Evolutionary conservation across 1,140 invertebrate genomes (phyloP).

Genomic region (Sminthurinus signatus): DNA sequence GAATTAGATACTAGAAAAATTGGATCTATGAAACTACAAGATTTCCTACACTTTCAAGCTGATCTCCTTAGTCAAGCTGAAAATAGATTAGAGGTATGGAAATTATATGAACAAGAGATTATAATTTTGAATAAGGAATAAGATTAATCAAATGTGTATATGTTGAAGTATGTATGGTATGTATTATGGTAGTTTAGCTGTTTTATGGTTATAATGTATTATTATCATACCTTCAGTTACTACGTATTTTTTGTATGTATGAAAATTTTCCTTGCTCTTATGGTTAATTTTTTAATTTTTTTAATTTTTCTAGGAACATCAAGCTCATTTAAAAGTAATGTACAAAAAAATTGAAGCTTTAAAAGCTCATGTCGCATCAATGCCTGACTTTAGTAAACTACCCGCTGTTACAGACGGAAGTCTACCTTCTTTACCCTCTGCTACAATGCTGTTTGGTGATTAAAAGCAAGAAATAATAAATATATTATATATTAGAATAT

Average conservation of each 20-base stretch:
- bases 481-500: not conserved
- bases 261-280: too few relatives aligned
- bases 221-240: too few relatives aligned
- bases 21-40: conserved; percentile 74
- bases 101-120: too few relatives aligned
- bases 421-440: conserved; percentile 84
- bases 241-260: too few relatives aligned
- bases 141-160: too few relatives aligned
- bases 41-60: conserved; percentile 77
- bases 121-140: too few relatives aligned
- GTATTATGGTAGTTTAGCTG: too few relatives aligned
- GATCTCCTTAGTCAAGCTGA: conserved; percentile 77
- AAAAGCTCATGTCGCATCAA: conserved; percentile 81
- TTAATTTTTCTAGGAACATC: conserved; percentile 61
- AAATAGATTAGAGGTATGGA: conserved; percentile 72
- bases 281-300: too few relatives aligned
- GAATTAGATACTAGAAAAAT: conserved; percentile 83
- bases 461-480: conserved; percentile 45
- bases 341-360: conserved; percentile 58
- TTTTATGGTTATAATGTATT: too few relatives aligned
- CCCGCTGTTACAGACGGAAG: conserved; percentile 83
- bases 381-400: conserved; percentile 83
- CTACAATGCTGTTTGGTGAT: conserved; percentile 90
- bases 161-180: too few relatives aligned
- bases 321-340: conserved; percentile 27